Evolutionary conservation across 2,888 invertebrate species (phyloP).

Genomic region (Plagiodera versicolora): DNA sequence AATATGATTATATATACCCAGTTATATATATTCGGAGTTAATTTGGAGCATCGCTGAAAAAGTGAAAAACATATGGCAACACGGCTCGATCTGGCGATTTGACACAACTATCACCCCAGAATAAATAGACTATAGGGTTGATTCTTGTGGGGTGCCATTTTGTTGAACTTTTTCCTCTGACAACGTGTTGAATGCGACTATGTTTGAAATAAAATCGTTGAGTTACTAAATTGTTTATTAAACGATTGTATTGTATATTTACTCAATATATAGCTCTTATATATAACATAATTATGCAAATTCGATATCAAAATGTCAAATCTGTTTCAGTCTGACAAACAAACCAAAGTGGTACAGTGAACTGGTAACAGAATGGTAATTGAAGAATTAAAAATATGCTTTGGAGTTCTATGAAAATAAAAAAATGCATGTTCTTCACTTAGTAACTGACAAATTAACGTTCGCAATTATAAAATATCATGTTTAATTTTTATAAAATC

Average conservation of each 20-base stretch:
- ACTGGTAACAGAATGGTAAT: constrained; percentile 33
- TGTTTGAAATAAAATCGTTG: not conserved
- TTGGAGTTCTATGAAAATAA: constrained; percentile 25
- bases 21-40: no score
- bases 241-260: constrained; percentile 1
- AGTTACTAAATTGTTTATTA: not conserved
- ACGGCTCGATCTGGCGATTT: no score
- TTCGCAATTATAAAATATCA: constrained; percentile 20
- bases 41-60: no score
- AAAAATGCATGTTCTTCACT: constrained; percentile 19
- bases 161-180: no score
- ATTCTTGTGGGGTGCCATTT: no score
- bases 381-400: constrained; percentile 12
- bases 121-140: no score
- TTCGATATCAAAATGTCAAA: constrained; percentile 13
- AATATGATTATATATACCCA: no score
- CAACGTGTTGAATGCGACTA: no score
- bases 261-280: not conserved
- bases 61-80: no score
- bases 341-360: constrained; percentile 10
- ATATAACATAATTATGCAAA: constrained; percentile 12
- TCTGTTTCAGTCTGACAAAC: constrained; percentile 1
- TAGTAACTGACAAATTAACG: constrained; percentile 23
- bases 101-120: no score
- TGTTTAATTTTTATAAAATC: constrained; percentile 29